Percentiles rank a stretch among this genome's conserved stretches.
Evolutionary conservation across 2,797 vertebrate genomes (phyloP).

Genomic region (Austrolebias charrua): DNA sequence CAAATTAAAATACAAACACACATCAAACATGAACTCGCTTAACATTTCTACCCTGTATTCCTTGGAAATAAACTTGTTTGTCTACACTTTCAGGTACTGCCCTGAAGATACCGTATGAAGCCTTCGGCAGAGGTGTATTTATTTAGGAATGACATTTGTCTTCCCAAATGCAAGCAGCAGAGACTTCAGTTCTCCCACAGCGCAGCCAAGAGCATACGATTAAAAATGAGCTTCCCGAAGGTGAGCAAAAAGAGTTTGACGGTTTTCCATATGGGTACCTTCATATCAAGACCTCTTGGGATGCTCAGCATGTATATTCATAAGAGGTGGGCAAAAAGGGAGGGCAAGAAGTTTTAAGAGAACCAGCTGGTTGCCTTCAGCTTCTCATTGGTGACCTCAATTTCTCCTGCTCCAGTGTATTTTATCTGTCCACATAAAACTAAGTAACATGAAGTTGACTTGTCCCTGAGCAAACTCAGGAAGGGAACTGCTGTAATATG

Average conservation of each 20-base stretch:
- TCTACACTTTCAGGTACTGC: conserved; percentile 12
- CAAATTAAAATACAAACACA: conserved; percentile 8
- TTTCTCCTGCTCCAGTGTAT: conserved; percentile 61
- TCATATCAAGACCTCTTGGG: conserved; percentile 70
- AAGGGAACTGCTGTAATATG: conserved; percentile 21
- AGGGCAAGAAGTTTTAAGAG: conserved; percentile 67
- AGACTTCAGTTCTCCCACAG: conserved; percentile 51
- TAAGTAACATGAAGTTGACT: conserved; percentile 3
- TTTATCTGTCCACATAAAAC: conserved; percentile 44
- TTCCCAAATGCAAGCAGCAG: conserved; percentile 38
- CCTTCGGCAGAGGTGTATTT: conserved; percentile 37
- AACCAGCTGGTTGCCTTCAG: conserved; percentile 78
- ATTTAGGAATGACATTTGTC: conserved; percentile 59
- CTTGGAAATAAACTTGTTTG: conserved; percentile 17
- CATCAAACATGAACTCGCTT: neutral
- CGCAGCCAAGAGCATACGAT: conserved; percentile 52
- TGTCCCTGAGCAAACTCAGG: conserved; percentile 36
- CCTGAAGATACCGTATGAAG: conserved; percentile 33
- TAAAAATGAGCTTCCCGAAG: conserved; percentile 73
- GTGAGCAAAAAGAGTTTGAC: conserved; percentile 74
- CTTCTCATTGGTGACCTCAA: conserved; percentile 78
- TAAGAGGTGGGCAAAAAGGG: conserved; percentile 63
- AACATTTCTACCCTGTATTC: neutral
- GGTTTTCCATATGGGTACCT: conserved; percentile 80
- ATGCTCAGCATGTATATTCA: conserved; percentile 80